phyloP scores from a whole-genome alignment of 1,140 invertebrate genomes.

The Steinernema khuongi region DNA sequence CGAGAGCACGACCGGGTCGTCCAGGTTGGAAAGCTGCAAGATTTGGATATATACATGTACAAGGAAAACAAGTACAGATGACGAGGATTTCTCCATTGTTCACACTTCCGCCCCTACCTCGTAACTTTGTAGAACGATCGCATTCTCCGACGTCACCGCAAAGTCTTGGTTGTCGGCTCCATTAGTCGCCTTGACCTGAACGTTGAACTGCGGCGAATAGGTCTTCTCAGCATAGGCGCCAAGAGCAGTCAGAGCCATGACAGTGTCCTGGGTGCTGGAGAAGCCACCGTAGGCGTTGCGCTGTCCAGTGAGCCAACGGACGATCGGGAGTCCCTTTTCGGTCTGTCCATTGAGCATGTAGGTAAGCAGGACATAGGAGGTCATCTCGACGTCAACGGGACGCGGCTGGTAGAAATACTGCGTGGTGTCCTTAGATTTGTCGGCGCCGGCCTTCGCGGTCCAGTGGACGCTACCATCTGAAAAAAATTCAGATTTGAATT shows the following conservation, averaged over 20 bases:
- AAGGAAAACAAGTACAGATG: constrained; percentile 14
- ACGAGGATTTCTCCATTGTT: no score
- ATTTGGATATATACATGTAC: not conserved
- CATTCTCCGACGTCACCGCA: constrained; percentile 46
- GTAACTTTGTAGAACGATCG: constrained; percentile 55
- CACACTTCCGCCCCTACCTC: no score
- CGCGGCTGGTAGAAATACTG: constrained; percentile 67
- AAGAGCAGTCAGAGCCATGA: constrained; percentile 62
- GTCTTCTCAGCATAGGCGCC: constrained; percentile 56
- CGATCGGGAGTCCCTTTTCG: constrained; percentile 71
- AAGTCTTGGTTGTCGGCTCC: constrained; percentile 47
- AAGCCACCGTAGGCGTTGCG: constrained; percentile 77
- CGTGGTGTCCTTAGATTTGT: constrained; percentile 65
- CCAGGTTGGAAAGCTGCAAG: constrained; percentile 46
- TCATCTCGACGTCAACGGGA: constrained; percentile 77
- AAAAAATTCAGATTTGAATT: constrained; percentile 24
- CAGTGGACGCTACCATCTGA: constrained; percentile 70
- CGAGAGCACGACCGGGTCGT: constrained; percentile 41
- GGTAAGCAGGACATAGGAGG: constrained; percentile 72
- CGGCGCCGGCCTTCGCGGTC: constrained; percentile 62
- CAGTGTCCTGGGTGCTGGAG: constrained; percentile 69
- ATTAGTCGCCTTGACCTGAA: constrained; percentile 45
- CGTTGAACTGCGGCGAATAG: constrained; percentile 46
- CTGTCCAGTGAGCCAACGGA: constrained; percentile 77
- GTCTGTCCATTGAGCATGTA: constrained; percentile 64